A percentile compares a stretch with the other conserved stretches of the same genome.
Conservation (phyloP, 2,888 invertebrate genomes). For the Sepiola atlantica region DNA sequence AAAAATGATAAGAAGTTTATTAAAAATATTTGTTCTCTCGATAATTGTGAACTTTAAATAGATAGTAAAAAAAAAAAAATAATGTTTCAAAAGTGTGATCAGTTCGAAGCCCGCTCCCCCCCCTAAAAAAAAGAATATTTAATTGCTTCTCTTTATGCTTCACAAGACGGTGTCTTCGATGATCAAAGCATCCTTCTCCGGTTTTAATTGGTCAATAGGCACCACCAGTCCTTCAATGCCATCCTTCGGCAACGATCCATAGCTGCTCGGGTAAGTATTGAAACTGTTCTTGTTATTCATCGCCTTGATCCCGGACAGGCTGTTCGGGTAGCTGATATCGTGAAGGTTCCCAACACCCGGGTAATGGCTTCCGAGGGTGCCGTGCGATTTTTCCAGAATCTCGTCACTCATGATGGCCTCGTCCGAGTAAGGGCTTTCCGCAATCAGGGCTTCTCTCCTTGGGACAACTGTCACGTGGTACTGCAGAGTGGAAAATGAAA, state of each 20-base stretch:
- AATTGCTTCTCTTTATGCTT: not conserved
- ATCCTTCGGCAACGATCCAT: slow-evolving; percentile 36
- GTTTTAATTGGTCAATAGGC: slow-evolving; percentile 55
- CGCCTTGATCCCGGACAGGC: slow-evolving; percentile 43
- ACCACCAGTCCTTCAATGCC: slow-evolving; percentile 58
- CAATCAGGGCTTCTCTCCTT: not conserved
- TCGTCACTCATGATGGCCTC: slow-evolving; percentile 61
- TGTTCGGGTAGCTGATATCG: not conserved
- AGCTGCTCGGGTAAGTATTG: slow-evolving; percentile 50
- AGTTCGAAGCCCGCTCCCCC: no score
- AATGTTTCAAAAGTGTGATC: no score
- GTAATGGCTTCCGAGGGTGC: slow-evolving; percentile 2
- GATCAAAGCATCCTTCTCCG: slow-evolving; percentile 42
- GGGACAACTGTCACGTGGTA: slow-evolving; percentile 43
- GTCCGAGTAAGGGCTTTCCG: slow-evolving; percentile 62
- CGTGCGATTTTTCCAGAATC: slow-evolving; percentile 37
- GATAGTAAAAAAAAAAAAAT: no score
- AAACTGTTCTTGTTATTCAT: slow-evolving; percentile 51
- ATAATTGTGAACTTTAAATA: not conserved
- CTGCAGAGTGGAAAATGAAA: slow-evolving; percentile 38
- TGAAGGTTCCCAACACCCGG: not conserved
- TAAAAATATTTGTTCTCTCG: not conserved
- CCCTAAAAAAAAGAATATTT: not conserved
- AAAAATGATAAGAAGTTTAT: not conserved
- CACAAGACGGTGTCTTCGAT: slow-evolving; percentile 41